Base-by-base conservation (phyloP, 2,888 invertebrate species). In the Mimachlamys varia region DNA sequence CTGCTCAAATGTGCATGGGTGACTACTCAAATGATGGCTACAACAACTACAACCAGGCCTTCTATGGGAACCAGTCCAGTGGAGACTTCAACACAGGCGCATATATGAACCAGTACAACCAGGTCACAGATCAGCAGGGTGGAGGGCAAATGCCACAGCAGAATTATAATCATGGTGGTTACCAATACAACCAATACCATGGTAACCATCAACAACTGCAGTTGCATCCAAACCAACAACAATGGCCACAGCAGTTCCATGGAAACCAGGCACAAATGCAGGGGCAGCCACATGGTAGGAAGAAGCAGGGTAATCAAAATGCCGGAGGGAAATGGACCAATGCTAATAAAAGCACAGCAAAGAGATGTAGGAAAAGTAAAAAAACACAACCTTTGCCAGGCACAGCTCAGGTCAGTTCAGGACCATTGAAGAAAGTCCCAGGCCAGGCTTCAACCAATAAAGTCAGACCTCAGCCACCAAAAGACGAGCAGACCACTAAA, bases 231-330 rank as follows among this genome's bases (percentile, higher is more conserved):
- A 89, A 91, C 33, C 76, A 88, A 53, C 91, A 91, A 17, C 90
- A 89, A 44, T 90, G 88, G 76, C 89, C 90, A n/a, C 91, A 91
- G 89, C 88, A 90, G 53, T 62, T 87, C 53, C 90, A 89, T 62
- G 62, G 49, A 7, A 62, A 87, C 49, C 33, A 33, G 49, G 49
- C 38, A 62, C 89, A 44, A 87, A 76, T 4, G 27, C 38, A 76
- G 27, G 49, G 76, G 62, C 17, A 44, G 50, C 50, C 88, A 89
- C 62, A 53, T 3, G 27, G 19, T 89, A 49, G 50, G 88, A 89
- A 89, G 76, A 88, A 27, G 44, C 44, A 44, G 10, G 19, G 33
- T 89, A 87, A 19, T 27, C 90, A 53, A 49, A 49, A 89, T 88
- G 53, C 38, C 27, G 33, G 88, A 27, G 44, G 62, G 89, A 33